Evolutionary conservation across 2,113 vertebrate species (phyloP), one percentile per base, ranked within the genome.

Genomic region (Syngnathus typhle): DNA sequence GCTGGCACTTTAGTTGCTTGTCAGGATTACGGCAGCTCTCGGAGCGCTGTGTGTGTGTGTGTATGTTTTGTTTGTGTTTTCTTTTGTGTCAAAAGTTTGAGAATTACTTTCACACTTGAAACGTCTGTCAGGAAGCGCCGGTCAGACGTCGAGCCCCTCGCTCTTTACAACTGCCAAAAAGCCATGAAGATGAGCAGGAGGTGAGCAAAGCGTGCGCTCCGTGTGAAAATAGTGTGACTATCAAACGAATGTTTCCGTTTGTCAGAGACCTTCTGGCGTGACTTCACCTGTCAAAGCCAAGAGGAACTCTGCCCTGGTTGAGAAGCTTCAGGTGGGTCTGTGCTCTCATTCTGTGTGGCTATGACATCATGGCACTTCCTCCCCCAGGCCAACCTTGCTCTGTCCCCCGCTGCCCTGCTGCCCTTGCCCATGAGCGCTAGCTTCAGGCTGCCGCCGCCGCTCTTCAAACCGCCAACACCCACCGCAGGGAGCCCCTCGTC

Each of bases 291-390:
- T 64, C 19, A 88, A 88, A 75, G 56, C 51, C 67, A 89, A 83
- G 79, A 88, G 87, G 68, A 92, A 89, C 81, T 91, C 91, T 2
- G 89, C 86, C 55, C 86, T 91, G 23, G 88, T 92, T 19, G 90
- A 92, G 75, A 91, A 90, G 73, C 83, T 92, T 7, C 89, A 92
- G 88, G 91, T 90, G 73, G 77, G 86, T 71, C 11, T 15, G 65
- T 68, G 60, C 68, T 65, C 55, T 15, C 60, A 51, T 68, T 56
- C 47, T 3, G 19, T 11, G n/a, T 44, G 36, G 27, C 46, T 15
- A 1, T 49, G 44, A 62, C 64, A 38, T 69, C 60, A 36, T 18
- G 1, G 19, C 21, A 13, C 60, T 27, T 9, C 47, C 41, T 49
- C 10, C 7, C 19, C 43, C 63, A 92, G 90, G 86, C 90, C 32